A percentile compares a stretch with the other conserved stretches of the same genome.
These are phyloP conservation scores for Hermodice carunculata DNA, from an alignment of 2,888 invertebrate genomes.

Conservation along the genomic window DNA sequence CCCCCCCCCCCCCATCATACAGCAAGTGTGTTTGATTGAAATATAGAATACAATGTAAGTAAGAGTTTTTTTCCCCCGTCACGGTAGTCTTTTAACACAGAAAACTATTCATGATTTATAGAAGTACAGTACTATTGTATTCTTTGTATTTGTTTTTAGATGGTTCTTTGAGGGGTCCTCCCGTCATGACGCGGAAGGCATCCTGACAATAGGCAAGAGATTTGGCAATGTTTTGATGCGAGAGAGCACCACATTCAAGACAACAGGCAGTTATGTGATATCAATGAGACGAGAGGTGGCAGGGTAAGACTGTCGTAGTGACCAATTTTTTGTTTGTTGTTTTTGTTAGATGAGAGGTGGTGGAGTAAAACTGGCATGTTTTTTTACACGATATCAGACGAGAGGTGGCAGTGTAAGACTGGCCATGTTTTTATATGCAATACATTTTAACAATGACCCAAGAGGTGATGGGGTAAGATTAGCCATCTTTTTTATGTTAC, in stretches of 20 bases:
- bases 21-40: not conserved
- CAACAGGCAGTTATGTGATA: conserved; percentile 59
- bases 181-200: conserved; percentile 50
- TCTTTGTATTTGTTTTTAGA: conserved; percentile 34
- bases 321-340: not conserved
- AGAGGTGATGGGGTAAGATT: no score
- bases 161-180: conserved; percentile 59
- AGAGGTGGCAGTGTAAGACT: no score
- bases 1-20: not conserved
- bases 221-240: conserved; percentile 62
- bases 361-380: no score
- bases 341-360: no score
- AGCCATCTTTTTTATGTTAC: no score
- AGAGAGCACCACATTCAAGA: conserved; percentile 49
- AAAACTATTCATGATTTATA: not conserved
- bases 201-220: conserved; percentile 43
- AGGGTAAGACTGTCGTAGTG: conserved; percentile 37
- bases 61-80: not conserved
- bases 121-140: not conserved
- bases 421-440: no score
- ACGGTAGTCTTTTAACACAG: not conserved
- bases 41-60: not conserved
- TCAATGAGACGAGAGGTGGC: conserved; percentile 48
- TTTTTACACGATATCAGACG: no score
- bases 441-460: no score